These are phyloP conservation scores for Gambusia holbrooki DNA, from an alignment of 2,113 vertebrate species.

Conservation along the genomic window DNA sequence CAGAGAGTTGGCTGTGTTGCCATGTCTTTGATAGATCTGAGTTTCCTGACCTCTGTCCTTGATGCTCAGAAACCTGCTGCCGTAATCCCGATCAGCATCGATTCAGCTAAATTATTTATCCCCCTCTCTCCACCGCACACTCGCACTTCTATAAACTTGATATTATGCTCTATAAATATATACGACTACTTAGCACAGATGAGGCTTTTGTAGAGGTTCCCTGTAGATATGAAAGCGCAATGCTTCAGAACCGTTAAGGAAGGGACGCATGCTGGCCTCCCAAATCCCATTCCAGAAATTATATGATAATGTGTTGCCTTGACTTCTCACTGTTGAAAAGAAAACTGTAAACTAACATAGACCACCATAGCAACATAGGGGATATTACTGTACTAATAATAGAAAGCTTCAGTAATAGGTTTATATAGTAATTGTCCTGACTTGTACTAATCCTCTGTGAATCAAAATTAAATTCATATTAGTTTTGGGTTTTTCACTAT, in stretches of 20 bases:
- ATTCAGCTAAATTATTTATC: constrained; percentile 71
- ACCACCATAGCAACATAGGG: background rate
- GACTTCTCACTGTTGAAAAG: constrained; percentile 10
- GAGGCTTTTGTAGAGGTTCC: constrained; percentile 26
- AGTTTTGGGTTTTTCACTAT: too few relatives aligned
- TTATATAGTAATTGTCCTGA: constrained; percentile 6
- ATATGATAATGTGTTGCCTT: constrained; percentile 30
- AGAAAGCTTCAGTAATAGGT: constrained; percentile 9
- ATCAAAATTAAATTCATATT: constrained; percentile 17
- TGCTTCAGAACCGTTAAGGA: constrained; percentile 38
- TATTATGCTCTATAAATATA: constrained; percentile 42
- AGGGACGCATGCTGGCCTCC: constrained; percentile 18
- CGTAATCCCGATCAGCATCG: constrained; percentile 59
- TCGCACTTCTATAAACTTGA: constrained; percentile 22
- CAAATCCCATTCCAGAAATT: constrained; percentile 21
- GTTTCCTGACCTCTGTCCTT: constrained; percentile 57
- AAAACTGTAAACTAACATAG: background rate
- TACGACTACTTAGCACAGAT: constrained; percentile 22
- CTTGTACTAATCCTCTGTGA: constrained; percentile 11
- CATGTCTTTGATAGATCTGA: constrained; percentile 59
- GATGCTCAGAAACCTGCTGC: constrained; percentile 53
- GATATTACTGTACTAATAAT: background rate
- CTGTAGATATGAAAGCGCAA: constrained; percentile 34
- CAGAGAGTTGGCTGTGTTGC: constrained; percentile 22
- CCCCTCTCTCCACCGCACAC: constrained; percentile 2